Conservation (phyloP, 2,113 vertebrate genomes). For the Egretta garzetta region DNA sequence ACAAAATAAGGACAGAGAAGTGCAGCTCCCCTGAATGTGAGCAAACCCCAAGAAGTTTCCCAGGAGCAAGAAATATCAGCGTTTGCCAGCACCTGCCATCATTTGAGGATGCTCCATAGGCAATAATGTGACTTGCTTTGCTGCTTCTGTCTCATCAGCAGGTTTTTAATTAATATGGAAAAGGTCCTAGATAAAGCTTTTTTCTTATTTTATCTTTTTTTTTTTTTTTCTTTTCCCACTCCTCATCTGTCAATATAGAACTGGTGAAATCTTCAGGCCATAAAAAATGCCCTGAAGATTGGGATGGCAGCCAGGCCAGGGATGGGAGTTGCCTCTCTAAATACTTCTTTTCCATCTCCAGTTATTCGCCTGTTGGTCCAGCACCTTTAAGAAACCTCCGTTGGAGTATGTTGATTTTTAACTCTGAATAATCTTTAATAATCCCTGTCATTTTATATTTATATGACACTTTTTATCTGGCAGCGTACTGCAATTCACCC, state of each 20-base stretch:
- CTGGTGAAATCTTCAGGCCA: neutral
- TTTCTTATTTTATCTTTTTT: too few species aligned
- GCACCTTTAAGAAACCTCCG: neutral
- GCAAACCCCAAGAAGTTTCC: neutral
- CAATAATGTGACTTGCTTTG: neutral
- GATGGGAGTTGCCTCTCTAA: neutral
- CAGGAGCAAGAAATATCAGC: neutral
- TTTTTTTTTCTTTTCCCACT: accelerated
- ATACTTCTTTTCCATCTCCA: neutral
- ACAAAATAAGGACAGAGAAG: neutral
- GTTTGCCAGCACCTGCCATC: neutral
- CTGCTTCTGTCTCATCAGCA: constrained; percentile 20
- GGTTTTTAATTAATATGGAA: constrained; percentile 14
- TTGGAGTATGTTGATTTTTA: neutral
- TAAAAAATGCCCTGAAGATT: neutral
- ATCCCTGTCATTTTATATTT: neutral
- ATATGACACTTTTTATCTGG: neutral
- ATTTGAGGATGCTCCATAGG: neutral
- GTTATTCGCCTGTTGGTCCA: neutral
- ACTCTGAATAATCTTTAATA: neutral
- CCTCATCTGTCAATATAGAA: neutral
- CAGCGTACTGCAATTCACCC: neutral
- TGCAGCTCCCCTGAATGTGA: neutral
- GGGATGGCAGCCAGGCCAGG: neutral
- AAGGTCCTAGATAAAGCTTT: neutral